Evolutionary conservation across 2,888 invertebrate genomes (phyloP).

Genomic region (Lithophane leautieri): DNA sequence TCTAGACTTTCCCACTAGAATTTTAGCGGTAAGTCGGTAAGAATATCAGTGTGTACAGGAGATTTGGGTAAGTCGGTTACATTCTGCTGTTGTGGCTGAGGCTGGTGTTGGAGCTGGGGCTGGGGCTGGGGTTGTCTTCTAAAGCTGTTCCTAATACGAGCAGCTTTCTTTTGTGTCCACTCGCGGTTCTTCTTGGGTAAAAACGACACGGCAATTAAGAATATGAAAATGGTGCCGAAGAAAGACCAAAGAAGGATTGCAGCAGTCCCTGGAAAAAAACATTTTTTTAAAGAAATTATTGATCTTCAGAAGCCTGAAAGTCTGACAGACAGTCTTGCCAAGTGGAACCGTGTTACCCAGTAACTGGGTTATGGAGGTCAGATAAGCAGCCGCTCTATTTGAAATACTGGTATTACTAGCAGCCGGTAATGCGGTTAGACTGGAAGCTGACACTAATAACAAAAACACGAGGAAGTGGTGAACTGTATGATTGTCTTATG

Average conservation of each 20-base stretch:
- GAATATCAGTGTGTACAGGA: neutral
- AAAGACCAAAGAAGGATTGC: constrained; percentile 57
- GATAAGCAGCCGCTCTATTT: neutral
- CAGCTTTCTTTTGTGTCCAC: constrained; percentile 72
- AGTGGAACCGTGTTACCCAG: neutral
- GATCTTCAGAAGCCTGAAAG: too few species aligned
- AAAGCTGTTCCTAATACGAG: constrained; percentile 73
- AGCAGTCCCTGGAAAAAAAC: constrained; percentile 58
- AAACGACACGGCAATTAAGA: constrained; percentile 62
- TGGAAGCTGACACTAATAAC: neutral
- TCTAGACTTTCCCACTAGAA: constrained; percentile 2
- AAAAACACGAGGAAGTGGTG: neutral
- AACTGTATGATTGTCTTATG: neutral
- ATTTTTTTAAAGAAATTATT: neutral
- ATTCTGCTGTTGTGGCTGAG: constrained; percentile 8
- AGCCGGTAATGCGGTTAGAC: neutral
- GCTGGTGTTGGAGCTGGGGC: constrained; percentile 14
- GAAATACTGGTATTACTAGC: neutral
- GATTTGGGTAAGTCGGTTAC: neutral
- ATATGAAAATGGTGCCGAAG: constrained; percentile 64
- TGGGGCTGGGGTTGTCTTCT: constrained; percentile 56
- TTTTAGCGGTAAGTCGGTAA: constrained; percentile 14
- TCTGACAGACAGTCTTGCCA: neutral
- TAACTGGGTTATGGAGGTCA: neutral
- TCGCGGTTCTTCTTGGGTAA: constrained; percentile 75